Conservation (phyloP, 1,140 invertebrate genomes). For the Proctacanthus coquilletti region DNA sequence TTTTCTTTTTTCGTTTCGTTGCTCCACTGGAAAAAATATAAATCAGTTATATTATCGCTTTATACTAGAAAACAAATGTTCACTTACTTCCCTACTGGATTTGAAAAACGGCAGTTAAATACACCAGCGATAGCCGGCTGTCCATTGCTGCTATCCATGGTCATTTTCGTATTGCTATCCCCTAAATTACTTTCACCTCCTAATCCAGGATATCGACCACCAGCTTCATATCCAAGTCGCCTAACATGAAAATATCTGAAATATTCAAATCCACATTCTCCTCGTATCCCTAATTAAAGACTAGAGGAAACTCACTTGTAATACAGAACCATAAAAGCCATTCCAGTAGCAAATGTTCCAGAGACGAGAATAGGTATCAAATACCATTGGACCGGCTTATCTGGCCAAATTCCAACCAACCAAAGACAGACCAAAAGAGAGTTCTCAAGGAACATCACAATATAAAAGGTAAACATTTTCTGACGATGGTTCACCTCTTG, state of each 20-base stretch:
- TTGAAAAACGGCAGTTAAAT: slow-evolving; percentile 74
- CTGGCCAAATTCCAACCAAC: slow-evolving; percentile 41
- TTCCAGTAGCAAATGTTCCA: slow-evolving; percentile 54
- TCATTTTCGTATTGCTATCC: slow-evolving; percentile 2
- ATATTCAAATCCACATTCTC: slow-evolving; percentile 5
- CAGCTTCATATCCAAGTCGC: slow-evolving; percentile 45
- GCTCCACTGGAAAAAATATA: slow-evolving; percentile 22
- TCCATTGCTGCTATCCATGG: neutral
- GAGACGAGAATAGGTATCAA: slow-evolving; percentile 39
- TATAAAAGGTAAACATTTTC: slow-evolving; percentile 75
- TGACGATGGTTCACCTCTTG: slow-evolving; percentile 62
- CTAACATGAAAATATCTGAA: slow-evolving; percentile 51
- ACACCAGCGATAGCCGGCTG: slow-evolving; percentile 56
- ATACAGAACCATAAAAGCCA: slow-evolving; percentile 72
- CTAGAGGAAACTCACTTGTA: slow-evolving; percentile 40
- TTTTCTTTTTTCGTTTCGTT: slow-evolving; percentile 72
- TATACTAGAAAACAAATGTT: neutral
- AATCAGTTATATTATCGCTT: slow-evolving; percentile 1
- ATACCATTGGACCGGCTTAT: slow-evolving; percentile 20
- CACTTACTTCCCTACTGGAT: slow-evolving; percentile 40
- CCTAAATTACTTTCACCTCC: neutral
- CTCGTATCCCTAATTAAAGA: slow-evolving; percentile 2
- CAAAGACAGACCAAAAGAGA: slow-evolving; percentile 51
- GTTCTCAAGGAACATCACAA: slow-evolving; percentile 85
- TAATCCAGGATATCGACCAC: slow-evolving; percentile 29